Evolutionary conservation across 1,140 invertebrate species (phyloP), one percentile per base, ranked within the genome.

Genomic region (Forficula auricularia): DNA sequence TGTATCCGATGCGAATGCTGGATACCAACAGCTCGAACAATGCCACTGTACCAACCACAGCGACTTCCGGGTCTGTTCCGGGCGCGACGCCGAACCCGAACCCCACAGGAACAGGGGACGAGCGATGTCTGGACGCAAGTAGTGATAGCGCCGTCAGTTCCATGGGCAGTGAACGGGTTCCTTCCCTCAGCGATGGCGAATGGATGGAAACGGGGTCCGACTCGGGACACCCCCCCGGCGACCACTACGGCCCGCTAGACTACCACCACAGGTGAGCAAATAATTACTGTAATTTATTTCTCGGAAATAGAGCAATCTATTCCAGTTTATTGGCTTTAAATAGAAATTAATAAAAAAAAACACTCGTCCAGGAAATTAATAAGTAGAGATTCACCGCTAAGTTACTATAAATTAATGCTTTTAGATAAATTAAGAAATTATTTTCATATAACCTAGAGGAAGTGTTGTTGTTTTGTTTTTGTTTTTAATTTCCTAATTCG

Each of bases 151-250:
- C 84, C 4, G 83, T 88, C 22, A 87, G 83, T 46, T 88, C 84
- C 2, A 87, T 90, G 83, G 84, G 84, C 6, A 87, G 83, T 4
- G 84, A 88, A 54, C 66, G 83, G n/a, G 82, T 86, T 13, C 80
- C 82, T 1, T 86, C 82, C 0, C 63, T 86, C 1, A 85, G 82
- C 8, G 84, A 88, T 55, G 82, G 79, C 13, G 85, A 88, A 52
- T 88, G 83, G 84, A 82, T 83, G 59, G 85, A 88, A 54, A 73
- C 72, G 22, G 82, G 82, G 13, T 84, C 79, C 27, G 84, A 89
- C 56, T 83, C 82, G 2, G 79, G 78, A 31, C 77, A 79, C 45
- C 62, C 70, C 36, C 60, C 61, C 6, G 68, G 70, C 45, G 68
- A 70, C 31, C 68, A 71, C 48, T 71, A 71, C 47, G 61, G 22